These are phyloP conservation scores for Lucilia sericata DNA, from an alignment of 1,140 invertebrate genomes.

Conservation along the genomic window DNA sequence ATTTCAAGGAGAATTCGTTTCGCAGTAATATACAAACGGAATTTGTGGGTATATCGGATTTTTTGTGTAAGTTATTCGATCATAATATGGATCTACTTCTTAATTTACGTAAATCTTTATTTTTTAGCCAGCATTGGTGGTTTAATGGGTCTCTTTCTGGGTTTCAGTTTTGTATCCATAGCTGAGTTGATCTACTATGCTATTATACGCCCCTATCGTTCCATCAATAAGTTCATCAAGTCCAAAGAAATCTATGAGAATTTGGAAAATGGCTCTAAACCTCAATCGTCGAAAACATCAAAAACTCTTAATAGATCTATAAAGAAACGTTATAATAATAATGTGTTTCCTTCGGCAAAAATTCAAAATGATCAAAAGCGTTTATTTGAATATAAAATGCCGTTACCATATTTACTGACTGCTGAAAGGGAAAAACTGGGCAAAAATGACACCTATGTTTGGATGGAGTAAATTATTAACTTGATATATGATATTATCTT, in stretches of 20 bases:
- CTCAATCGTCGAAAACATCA: background rate
- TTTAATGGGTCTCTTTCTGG: constrained; percentile 82
- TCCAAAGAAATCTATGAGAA: background rate
- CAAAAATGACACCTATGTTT: background rate
- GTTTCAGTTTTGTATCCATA: constrained; percentile 82
- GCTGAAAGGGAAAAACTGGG: background rate
- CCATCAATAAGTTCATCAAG: constrained; percentile 3
- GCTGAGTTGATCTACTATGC: constrained; percentile 80
- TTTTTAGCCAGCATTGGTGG: constrained; percentile 81
- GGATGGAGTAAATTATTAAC: background rate
- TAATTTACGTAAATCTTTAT: background rate
- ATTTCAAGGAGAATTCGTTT: constrained; percentile 78
- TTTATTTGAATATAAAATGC: background rate
- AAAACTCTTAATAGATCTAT: background rate
- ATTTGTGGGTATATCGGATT: constrained; percentile 81
- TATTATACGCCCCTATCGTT: constrained; percentile 72
- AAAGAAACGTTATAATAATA: background rate
- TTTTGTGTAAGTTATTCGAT: constrained; percentile 75
- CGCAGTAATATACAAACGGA: constrained; percentile 78
- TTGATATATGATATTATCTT: too few relatives aligned
- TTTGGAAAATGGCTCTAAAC: background rate
- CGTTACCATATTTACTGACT: background rate
- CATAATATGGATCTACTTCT: background rate
- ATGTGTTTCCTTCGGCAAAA: background rate
- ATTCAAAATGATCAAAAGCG: background rate